Evolutionary conservation across 2,888 invertebrate species (phyloP), one percentile per base, ranked within the genome.

Genomic region (Blastobasis lacticolella): DNA sequence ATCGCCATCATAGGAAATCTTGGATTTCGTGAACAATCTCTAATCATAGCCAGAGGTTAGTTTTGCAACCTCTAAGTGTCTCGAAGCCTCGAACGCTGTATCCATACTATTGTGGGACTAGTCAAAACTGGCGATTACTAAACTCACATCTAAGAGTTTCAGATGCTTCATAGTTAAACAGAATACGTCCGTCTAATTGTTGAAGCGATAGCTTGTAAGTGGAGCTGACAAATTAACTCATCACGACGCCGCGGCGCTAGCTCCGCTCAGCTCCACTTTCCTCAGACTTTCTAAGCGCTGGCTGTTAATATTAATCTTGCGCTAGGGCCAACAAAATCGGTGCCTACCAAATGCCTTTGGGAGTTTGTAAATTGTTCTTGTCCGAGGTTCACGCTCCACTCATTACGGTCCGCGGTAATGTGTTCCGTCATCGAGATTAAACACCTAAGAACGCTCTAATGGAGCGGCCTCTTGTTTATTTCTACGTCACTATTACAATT

Each of bases 401-500:
- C 84, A 85, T 87, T 85, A 85, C 77, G 60, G 64, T 63, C 54
- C 58, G 63, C 62, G 61, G 75, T 80, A 85, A 87, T 85, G 81
- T 81, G 84, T 87, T 86, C 86, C 85, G 86, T 87, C 87, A 86
- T 86, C 84, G 81, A 83, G 81, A 87, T 86, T 86, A 86, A 54
- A 85, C 78, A 80, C 71, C 48, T 48, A 48, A 48, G 48, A 48
- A 48, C 50, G 68, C 69, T 72, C 77, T 85, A 86, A 86, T 85
- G 80, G 80, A 74, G 69, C 71, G 59, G 48, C 57, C 69, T 77
- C 75, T 75, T 77, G 75, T 75, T 72, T 70, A 78, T 79, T 82
- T 81, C 78, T 68, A 68, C 76, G 79, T 85, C 82, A 84, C 84
- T 82, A 76, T 77, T 78, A 81, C 80, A 75, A 81, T 81, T 81